Evolutionary conservation across 1,140 invertebrate genomes (phyloP).

Genomic region (Pogonus chalceus): DNA sequence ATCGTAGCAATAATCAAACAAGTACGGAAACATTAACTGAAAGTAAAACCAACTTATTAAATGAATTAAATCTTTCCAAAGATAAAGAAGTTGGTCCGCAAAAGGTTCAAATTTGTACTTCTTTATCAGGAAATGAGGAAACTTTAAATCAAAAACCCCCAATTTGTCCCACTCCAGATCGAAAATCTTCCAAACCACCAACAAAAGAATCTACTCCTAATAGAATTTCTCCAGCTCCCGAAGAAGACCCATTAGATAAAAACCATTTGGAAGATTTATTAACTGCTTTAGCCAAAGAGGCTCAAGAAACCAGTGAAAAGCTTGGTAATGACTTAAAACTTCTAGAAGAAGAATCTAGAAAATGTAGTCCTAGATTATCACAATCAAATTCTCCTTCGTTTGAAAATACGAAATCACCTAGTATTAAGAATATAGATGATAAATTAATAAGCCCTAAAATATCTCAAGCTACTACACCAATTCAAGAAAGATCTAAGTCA

Average conservation of each 20-base stretch:
- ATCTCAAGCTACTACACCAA: neutral
- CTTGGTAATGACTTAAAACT: conserved; percentile 37
- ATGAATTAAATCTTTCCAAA: conserved; percentile 19
- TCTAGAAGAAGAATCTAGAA: neutral
- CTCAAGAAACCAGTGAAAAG: conserved; percentile 42
- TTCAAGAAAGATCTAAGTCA: neutral
- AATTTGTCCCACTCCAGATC: conserved; percentile 21
- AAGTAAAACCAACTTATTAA: conserved; percentile 22
- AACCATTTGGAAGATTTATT: conserved; percentile 29
- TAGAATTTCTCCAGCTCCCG: conserved; percentile 18
- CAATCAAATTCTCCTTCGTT: neutral
- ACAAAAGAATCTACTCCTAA: conserved; percentile 25
- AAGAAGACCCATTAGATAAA: conserved; percentile 13
- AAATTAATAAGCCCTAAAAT: neutral
- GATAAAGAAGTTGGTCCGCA: neutral
- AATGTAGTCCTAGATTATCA: neutral
- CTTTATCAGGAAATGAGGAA: neutral
- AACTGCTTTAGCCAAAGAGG: conserved; percentile 29
- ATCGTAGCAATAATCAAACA: conserved; percentile 12
- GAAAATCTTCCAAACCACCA: conserved; percentile 13
- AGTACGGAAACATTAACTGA: conserved; percentile 13
- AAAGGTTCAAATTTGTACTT: neutral
- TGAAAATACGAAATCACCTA: neutral
- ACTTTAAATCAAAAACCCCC: conserved; percentile 18
- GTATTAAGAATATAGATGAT: conserved; percentile 11